Evolutionary conservation across 2,113 vertebrate species (phyloP), one percentile per base, ranked within the genome.

Genomic region (Cyanistes caeruleus): DNA sequence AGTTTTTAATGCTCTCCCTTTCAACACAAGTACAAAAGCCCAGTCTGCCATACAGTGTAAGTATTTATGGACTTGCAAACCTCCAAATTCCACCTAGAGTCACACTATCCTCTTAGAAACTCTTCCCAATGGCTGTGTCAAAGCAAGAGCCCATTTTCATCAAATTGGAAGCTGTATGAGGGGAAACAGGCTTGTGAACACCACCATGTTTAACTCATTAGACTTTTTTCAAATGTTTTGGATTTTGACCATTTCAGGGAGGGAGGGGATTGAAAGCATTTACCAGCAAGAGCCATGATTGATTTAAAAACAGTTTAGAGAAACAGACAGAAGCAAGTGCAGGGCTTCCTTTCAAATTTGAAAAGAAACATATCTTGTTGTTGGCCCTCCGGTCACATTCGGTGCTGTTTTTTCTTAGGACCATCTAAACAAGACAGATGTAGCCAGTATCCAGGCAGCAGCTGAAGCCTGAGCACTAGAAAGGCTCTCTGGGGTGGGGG

Each of bases 381-480:
- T 81, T 64, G 58, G 83, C 90, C 95, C 95, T 95, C 52, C n/a
- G 24, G 93, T 93, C 92, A 96, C 83, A 90, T 86, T 93, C 76
- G 81, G 60, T 56, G 83, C 88, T 87, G 93, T 63, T 97, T 95
- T 96, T 94, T 55, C 95, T 94, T 93, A 86, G 83, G 92, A 93
- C 92, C 86, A 95, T 78, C 90, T 92, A 96, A 95, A 94, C 83
- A 90, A 95, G 95, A 94, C 86, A 96, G 90, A 96, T 94, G 88
- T 59, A 96, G 90, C 55, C 87, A 96, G 94, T 91, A 95, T 78
- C 93, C 63, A 94, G 83, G 95, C 95, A 97, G 96, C 95, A 96
- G 93, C 92, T 91, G 85, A 94, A 95, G 88, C 35, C 85, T 68
- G 39, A 94, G 80, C 93, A 90, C 80, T 86, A 91, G 79, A 94